Percentiles rank a stretch among this genome's conserved stretches.
Conservation (phyloP, 2,888 invertebrate genomes). For the Leptinotarsa haldemani region DNA sequence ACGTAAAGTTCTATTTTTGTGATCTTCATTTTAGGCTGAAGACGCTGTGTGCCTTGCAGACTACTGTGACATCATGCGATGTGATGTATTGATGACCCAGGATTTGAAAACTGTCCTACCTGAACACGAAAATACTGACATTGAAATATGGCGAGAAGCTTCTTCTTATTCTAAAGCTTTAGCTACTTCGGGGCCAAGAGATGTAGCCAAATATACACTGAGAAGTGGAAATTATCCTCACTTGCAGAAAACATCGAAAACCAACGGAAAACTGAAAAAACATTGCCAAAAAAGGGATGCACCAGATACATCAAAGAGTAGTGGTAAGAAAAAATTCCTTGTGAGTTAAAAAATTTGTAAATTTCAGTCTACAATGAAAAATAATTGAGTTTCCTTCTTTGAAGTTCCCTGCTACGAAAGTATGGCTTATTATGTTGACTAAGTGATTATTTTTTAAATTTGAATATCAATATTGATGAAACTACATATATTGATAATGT, state of each 20-base stretch:
- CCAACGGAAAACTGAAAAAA: slow-evolving; percentile 43
- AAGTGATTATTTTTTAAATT: too few species aligned
- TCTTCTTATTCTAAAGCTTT: slow-evolving; percentile 76
- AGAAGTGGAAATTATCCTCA: slow-evolving; percentile 56
- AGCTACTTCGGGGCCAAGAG: slow-evolving; percentile 64
- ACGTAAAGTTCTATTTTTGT: neutral
- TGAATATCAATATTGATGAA: too few species aligned
- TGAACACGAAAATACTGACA: slow-evolving; percentile 78
- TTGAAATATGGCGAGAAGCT: slow-evolving; percentile 86
- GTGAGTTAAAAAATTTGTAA: neutral
- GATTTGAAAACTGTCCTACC: slow-evolving; percentile 76
- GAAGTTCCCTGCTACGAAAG: too few species aligned
- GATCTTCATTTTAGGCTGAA: slow-evolving; percentile 75
- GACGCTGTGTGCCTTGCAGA: slow-evolving; percentile 93
- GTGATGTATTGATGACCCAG: slow-evolving; percentile 85
- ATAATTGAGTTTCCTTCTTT: too few species aligned
- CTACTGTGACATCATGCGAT: slow-evolving; percentile 96
- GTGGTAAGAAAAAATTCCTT: slow-evolving; percentile 41
- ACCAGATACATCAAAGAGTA: slow-evolving; percentile 53
- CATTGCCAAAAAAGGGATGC: slow-evolving; percentile 62
- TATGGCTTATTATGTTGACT: too few species aligned
- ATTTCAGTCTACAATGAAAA: too few species aligned
- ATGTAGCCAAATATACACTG: slow-evolving; percentile 62
- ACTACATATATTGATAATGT: too few species aligned
- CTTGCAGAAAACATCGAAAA: slow-evolving; percentile 47